Evolutionary conservation across 2,888 invertebrate species (phyloP), one percentile per base, ranked within the genome.

Genomic region (Atherix ibis): DNA sequence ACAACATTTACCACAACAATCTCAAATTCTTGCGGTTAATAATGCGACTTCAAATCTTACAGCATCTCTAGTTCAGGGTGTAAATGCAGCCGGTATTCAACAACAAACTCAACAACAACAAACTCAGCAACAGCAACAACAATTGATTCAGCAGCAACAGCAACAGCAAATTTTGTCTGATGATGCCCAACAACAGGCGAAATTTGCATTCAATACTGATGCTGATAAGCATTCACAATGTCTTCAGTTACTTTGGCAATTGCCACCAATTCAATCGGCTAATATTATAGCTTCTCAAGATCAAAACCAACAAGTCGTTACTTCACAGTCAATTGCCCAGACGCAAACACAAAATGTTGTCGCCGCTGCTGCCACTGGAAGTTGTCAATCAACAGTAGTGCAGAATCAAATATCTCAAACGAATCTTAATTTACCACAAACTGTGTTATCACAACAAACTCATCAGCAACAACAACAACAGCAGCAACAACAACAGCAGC

Each of bases 121-220:
- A 18, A 37, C 37, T 24, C 39, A 37, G 32, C 37, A 36, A 36
- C 56, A 54, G 36, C 53, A 51, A 37, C 41, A 54, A 24, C 48
- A 46, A 32, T 46, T 46, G 31, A 30, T 42, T 13, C 49, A 48
- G 22, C 48, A 41, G 16, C 40, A 40, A 26, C 39, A 39, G 16
- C 39, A 39, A 26, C 39, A 37, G 32, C 37, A 36, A 36, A 35
- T 34, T 19, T 34, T 39, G 15, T 37, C 45, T 40, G 45, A 44
- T 44, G 48, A 49, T 44, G 38, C 55, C 47, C 46, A 49, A 37
- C 54, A 58, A 30, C 49, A 54, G 31, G 49, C 58, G 15, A 60
- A 60, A 39, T 62, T 55, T 46, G 56, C 61, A 18, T 61, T 61
- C 33, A 61, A 62, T 43, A 56, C 62, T 18, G 62, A 60, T 35